These are phyloP conservation scores for Notiomystis cincta DNA, from an alignment of 2,113 vertebrate species.

Conservation along the genomic window DNA sequence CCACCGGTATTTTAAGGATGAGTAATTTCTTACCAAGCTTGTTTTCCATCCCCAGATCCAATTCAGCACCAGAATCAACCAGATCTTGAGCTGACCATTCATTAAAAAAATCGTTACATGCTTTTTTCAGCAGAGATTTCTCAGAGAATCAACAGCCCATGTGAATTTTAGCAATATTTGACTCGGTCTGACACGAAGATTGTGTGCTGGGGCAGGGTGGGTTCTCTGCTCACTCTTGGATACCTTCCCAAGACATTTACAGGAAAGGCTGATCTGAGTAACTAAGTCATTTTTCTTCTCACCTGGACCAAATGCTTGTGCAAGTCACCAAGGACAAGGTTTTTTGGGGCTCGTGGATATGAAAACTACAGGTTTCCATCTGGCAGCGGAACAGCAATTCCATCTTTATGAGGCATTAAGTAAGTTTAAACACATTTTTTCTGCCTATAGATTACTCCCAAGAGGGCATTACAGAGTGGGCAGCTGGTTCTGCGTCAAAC, in stretches of 20 bases:
- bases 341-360: not conserved
- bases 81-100: not conserved
- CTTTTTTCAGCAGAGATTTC: not conserved
- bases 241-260: not conserved
- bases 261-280: not conserved
- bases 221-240: not conserved
- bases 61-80: not conserved
- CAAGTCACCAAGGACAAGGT: not conserved
- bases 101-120: not conserved
- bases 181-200: not conserved
- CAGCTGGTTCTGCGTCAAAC: not conserved
- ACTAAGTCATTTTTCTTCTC: not conserved
- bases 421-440: constrained; percentile 47
- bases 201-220: not conserved
- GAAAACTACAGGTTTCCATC: constrained; percentile 24
- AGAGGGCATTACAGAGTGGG: not conserved
- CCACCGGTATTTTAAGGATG: not conserved
- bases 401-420: constrained; percentile 38
- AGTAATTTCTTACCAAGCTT: not conserved
- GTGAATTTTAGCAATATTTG: not conserved
- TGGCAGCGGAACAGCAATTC: constrained; percentile 10
- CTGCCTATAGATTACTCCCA: constrained; percentile 19
- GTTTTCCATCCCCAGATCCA: not conserved
- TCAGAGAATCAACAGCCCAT: not conserved
- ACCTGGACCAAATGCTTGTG: not conserved